phyloP scores from a whole-genome alignment of 2,797 vertebrate species.

The Rhynchonycteris naso region DNA sequence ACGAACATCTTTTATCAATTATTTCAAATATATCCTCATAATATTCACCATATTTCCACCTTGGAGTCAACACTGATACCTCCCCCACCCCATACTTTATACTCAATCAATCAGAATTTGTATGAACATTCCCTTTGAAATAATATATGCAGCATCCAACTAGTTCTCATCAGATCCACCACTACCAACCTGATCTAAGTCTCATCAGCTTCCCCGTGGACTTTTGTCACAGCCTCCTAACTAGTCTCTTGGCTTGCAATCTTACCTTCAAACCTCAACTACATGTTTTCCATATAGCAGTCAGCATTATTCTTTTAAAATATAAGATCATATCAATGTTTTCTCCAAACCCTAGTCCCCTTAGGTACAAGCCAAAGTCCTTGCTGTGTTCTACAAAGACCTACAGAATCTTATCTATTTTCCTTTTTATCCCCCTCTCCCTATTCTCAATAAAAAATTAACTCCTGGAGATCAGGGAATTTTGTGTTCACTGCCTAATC shows the following conservation, averaged over 20 bases:
- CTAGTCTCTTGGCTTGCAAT: background rate
- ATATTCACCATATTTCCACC: background rate
- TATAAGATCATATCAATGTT: background rate
- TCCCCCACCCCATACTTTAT: background rate
- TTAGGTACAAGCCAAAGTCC: background rate
- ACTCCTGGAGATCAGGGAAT: background rate
- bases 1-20: slow-evolving; percentile 17
- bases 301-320: background rate
- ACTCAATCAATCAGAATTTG: background rate
- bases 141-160: background rate
- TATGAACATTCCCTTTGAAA: background rate
- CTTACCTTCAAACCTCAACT: background rate
- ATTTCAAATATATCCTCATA: slow-evolving; percentile 45
- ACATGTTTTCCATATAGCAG: background rate
- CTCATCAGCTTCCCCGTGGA: background rate
- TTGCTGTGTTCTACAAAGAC: background rate
- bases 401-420: background rate
- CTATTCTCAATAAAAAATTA: background rate
- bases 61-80: background rate
- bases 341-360: background rate
- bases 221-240: background rate
- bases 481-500: background rate
- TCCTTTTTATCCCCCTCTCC: background rate
- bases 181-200: background rate
- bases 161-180: background rate